phyloP scores from a whole-genome alignment of 2,797 vertebrate genomes.

The Thripadectes ignobilis region DNA sequence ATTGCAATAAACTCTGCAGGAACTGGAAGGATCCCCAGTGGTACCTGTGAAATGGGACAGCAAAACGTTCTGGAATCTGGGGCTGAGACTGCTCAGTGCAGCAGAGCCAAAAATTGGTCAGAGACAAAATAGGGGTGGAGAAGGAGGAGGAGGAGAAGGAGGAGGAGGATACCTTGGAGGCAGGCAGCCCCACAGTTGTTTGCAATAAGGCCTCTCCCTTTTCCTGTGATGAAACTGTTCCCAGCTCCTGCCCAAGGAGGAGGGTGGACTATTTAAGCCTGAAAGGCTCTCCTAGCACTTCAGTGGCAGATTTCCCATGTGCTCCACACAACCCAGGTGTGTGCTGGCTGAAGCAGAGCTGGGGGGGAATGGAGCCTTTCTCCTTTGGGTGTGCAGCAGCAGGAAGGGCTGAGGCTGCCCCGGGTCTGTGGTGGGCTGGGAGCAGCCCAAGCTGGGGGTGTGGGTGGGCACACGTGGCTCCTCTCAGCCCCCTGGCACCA shows the following conservation, averaged over 20 bases:
- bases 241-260: background rate
- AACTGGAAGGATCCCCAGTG: background rate
- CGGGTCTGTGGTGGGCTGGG: background rate
- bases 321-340: rapidly evolving
- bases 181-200: background rate
- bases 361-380: background rate
- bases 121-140: background rate
- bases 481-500: background rate
- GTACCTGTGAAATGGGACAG: background rate
- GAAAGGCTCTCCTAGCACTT: background rate
- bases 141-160: background rate
- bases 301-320: rapidly evolving
- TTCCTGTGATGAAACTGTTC: background rate
- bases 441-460: background rate
- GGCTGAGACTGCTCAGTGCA: background rate
- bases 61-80: rapidly evolving
- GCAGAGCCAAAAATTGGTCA: background rate
- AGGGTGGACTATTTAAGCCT: background rate
- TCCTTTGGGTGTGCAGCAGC: background rate
- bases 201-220: background rate
- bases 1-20: background rate
- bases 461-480: background rate
- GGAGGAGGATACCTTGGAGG: background rate
- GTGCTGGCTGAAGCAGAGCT: background rate
- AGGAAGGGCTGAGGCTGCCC: background rate